Evolutionary conservation across 2,888 invertebrate species (phyloP), one percentile per base, ranked within the genome.

Genomic region (Harpagoxenus sublaevis): DNA sequence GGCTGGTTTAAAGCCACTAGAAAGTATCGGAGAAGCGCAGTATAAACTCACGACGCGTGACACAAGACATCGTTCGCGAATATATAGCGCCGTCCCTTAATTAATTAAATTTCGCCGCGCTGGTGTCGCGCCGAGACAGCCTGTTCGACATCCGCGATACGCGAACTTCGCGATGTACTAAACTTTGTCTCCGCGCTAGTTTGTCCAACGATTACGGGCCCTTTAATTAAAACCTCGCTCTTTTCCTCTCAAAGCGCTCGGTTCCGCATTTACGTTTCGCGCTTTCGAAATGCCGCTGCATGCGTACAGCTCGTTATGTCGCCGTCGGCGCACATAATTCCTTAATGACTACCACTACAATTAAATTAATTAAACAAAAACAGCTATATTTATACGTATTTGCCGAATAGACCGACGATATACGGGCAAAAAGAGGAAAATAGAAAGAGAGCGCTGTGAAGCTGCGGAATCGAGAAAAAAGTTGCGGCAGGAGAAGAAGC

Each of bases 191-290:
- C 71, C 39, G 79, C 39, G 79, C 68, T 60, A 81, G 71, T 81
- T 81, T 71, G 60, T 71, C 60, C 60, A 39, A 71, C 79, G 71
- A 81, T 81, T 81, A 81, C 79, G 48, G 66, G 48, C 9, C n/a
- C 71, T 81, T 81, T 81, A 81, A 81, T 81, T 81, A 81, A 81
- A 81, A 81, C 60, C 79, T 81, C 71, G 39, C 71, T 71, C 71
- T 81, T 81, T 81, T 81, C 70, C 60, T 48, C 60, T 71, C 48
- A 39, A 62, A 81, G 60, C 51, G 48, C 71, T 60, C 79, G 35
- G 55, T 23, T 48, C 48, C 60, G 68, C 57, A 79, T 68, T 68
- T 57, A 48, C 70, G 35, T 60, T 39, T 48, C 48, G 48, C 60
- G 70, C 39, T 70, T 70, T 70, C 71, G 79, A 81, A 42, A 68